A percentile compares a stretch with the other conserved stretches of the same genome.
These are phyloP conservation scores for Aphelinus certus DNA, from an alignment of 1,140 invertebrate species.

Conservation along the genomic window DNA sequence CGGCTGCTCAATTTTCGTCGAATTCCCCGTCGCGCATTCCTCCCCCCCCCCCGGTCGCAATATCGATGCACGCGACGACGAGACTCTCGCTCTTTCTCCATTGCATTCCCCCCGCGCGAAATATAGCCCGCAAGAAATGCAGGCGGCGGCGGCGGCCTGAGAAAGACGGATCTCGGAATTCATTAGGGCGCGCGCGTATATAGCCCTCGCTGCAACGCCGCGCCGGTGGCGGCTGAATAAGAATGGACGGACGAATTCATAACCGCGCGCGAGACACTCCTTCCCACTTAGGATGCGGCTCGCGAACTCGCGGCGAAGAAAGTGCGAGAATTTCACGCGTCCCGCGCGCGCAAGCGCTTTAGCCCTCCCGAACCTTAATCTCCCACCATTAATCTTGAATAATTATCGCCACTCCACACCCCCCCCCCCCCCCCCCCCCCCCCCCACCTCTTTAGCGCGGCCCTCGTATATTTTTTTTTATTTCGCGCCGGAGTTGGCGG, in stretches of 20 bases:
- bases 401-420: constrained; percentile 18
- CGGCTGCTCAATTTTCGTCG: too few relatives aligned
- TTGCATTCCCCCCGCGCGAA: too few relatives aligned
- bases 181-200: constrained; percentile 15
- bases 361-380: constrained; percentile 16
- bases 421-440: too few relatives aligned
- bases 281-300: constrained; percentile 2
- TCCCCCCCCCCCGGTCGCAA: too few relatives aligned
- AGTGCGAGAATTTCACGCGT: constrained; percentile 3
- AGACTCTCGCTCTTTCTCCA: neutral
- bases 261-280: neutral
- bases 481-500: constrained; percentile 6
- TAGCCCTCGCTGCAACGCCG: neutral
- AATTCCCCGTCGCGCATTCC: too few relatives aligned
- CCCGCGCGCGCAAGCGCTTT: neutral
- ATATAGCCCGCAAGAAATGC: neutral
- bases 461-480: constrained; percentile 18
- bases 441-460: too few relatives aligned
- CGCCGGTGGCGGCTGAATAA: constrained; percentile 22
- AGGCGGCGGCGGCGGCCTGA: neutral
- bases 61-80: too few relatives aligned
- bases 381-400: constrained; percentile 33
- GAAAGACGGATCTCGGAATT: constrained; percentile 28
- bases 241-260: constrained; percentile 31
- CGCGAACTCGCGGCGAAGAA: neutral